Base-by-base conservation (phyloP, 2,888 invertebrate species). In the Ichneumoninae sp. region DNA sequence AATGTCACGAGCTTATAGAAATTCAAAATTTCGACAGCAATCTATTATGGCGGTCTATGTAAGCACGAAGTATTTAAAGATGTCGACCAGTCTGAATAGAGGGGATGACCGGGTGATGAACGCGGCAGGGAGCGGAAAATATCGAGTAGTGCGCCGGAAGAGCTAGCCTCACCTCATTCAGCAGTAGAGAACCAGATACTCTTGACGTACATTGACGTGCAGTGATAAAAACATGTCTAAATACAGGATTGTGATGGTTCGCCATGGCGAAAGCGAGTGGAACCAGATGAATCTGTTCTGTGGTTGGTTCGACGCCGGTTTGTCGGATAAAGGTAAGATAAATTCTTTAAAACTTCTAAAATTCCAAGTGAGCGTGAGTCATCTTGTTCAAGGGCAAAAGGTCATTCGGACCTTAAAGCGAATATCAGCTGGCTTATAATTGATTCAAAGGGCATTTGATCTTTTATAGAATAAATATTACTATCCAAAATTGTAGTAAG, bases 221-320 rank as follows among this genome's bases (percentile, higher is more conserved):
- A 26, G 65, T 47, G 62, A 81, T 68, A 76, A 83, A 86, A 88
- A 83, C 71, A 93, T 93, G 93, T 89, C 93, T 5, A 95, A 95
- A 89, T 96, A 95, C 86, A 94, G 93, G 89, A 94, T 95, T 93
- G 95, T 96, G 60, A 95, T 96, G 95, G 95, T 95, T 85, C 95
- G 96, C 86, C 96, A 96, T 89, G 96, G 96, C 60, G 96, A 96
- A 89, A 96, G 96, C 80, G 95, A 95, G 89, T 96, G 96, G 95
- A 96, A 96, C 89, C 94, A 95, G 87, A 93, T 95, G 84, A 96
- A 96, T 90, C 91, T 95, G 19, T 96, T 96, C 88, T 95, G 95
- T 86, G 96, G 96, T 7, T 96, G 96, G 96, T 96, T 93, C 89
- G 95, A 96, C 87, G 95, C 96, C 36, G 94, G 94, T 89, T 93